Base-by-base conservation (phyloP, 1,140 invertebrate genomes). In the Microplitis demolitor region DNA sequence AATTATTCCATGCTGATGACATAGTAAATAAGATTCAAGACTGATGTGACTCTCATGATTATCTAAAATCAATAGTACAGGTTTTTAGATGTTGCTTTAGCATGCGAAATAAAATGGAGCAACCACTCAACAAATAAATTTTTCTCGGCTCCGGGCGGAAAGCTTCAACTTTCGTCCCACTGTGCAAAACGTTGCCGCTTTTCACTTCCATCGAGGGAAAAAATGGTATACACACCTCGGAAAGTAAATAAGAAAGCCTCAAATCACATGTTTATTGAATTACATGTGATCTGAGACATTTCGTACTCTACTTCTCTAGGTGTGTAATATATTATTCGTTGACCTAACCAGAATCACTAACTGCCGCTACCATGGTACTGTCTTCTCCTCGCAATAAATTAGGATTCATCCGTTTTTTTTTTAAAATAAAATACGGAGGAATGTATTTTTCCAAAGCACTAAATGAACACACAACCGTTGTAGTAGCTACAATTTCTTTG, bases 391-490 rank as follows among this genome's bases (percentile, higher is more conserved):
- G 13, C 5, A 56, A 24, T 16, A 56, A 24, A 16, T 56, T n/a
- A 16, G 54, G 13, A 56, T 56, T 56, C 54, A 56, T 56, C 5
- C 54, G n/a, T 14, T 56, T 16, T 8, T 14, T 56, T 24, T 56
- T 56, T 53, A 74, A 74, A 14, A 74, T 54, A 50, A 74, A 70
- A n/a, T 64, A 63, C 1, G 67, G 67, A 3, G 66, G 66, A 3
- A 73, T 54, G 33, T 69, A 61, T 60, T 82, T 82, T 9, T 84
- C 85, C 64, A 73, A 33, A 35, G 87, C 87, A 80, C 79, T 87
- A 8, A 84, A 79, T 61, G 80, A 79, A 64, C 74, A 61, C 51
- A 88, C 88, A 1, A 88, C 87, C 16, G 87, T 76, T 89, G 82
- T 83, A 88, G 87, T 76, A 86, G 87, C 9, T 64, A 68, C n/a